Conservation (phyloP, 2,113 vertebrate genomes). For the Elephantulus edwardii region DNA sequence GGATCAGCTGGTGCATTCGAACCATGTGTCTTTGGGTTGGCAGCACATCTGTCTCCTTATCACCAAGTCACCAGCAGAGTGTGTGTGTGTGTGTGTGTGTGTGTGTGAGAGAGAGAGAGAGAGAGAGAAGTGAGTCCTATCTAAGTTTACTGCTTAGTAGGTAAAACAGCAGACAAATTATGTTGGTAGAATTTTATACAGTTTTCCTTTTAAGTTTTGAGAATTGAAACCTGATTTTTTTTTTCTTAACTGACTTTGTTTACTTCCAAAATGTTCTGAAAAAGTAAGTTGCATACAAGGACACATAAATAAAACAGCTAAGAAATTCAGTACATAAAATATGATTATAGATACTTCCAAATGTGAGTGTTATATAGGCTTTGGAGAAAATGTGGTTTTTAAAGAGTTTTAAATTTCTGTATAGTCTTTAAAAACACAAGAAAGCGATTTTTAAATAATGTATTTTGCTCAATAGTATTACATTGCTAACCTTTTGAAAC, state of each 20-base stretch:
- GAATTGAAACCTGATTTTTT: neutral
- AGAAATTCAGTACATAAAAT: neutral
- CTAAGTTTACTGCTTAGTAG: neutral
- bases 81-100: too few species aligned
- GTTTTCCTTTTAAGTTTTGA: conserved; percentile 24
- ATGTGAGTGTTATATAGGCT: neutral
- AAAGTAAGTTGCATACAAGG: neutral
- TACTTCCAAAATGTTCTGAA: neutral
- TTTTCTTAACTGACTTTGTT: neutral
- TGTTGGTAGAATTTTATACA: neutral
- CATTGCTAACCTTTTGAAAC: neutral
- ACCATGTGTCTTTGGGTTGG: too few species aligned
- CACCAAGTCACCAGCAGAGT: too few species aligned
- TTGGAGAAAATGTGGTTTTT: conserved; percentile 4
- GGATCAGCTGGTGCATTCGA: too few species aligned
- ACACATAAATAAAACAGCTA: neutral
- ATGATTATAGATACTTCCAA: neutral
- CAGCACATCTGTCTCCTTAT: too few species aligned
- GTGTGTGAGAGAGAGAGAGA: too few species aligned
- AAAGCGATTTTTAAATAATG: conserved; percentile 21
- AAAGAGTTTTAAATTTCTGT: neutral
- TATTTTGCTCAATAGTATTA: neutral
- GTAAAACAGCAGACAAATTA: neutral
- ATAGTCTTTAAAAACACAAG: neutral
- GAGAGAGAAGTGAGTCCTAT: conserved; percentile 2